These are phyloP conservation scores for Odontocerum albicorne DNA, from an alignment of 2,888 invertebrate genomes.

Conservation along the genomic window DNA sequence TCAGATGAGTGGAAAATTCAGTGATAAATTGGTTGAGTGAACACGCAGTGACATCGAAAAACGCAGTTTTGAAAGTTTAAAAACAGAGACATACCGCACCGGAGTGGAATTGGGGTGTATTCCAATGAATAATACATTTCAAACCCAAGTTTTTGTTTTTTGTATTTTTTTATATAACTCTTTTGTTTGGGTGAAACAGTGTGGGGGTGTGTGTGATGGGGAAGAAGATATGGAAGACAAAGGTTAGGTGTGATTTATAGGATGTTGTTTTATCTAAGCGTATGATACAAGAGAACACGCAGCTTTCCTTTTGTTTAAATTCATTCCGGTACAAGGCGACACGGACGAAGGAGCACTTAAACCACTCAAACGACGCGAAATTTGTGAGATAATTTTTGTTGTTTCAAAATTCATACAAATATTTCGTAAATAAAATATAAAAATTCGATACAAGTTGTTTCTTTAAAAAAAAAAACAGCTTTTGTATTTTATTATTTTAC, in stretches of 20 bases:
- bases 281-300: constrained; percentile 21
- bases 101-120: constrained; percentile 4
- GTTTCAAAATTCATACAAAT: too few species aligned
- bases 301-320: constrained; percentile 32
- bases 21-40: background rate
- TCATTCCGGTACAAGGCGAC: constrained; percentile 24
- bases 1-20: too few species aligned
- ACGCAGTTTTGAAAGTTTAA: too few species aligned
- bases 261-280: constrained; percentile 30
- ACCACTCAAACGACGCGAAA: too few species aligned
- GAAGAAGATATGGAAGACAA: constrained; percentile 26
- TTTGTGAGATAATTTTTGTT: too few species aligned
- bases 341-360: constrained; percentile 7
- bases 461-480: too few species aligned
- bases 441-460: too few species aligned
- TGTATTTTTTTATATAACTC: constrained; percentile 27
- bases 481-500: too few species aligned
- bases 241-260: constrained; percentile 35
- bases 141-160: constrained; percentile 24
- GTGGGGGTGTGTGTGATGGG: constrained; percentile 8
- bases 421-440: too few species aligned
- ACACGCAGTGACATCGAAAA: background rate
- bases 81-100: constrained; percentile 27
- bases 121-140: constrained; percentile 34
- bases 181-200: background rate